Conservation (phyloP, 1,140 invertebrate genomes). For the Tachypleus tridentatus region DNA sequence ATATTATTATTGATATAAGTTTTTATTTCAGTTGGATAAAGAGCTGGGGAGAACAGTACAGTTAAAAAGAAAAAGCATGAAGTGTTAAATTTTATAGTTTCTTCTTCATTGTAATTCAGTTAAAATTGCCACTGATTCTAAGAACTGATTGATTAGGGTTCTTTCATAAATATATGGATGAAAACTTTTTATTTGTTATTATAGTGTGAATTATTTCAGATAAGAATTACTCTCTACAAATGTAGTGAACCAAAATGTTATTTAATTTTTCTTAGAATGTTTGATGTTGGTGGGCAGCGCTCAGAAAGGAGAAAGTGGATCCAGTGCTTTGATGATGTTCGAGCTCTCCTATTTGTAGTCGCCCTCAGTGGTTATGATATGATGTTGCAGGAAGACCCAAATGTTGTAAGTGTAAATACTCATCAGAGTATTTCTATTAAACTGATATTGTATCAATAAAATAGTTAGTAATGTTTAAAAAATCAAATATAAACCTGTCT, state of each 20-base stretch:
- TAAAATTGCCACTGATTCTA: neutral
- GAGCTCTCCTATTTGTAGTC: constrained; percentile 50
- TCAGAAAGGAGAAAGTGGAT: constrained; percentile 46
- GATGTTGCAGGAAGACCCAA: constrained; percentile 34
- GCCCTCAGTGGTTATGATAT: constrained; percentile 47
- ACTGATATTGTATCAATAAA: constrained; percentile 23
- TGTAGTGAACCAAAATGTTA: no score
- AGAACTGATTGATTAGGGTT: constrained; percentile 24
- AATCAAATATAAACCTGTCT: neutral
- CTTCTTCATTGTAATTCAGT: no score
- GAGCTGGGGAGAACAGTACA: no score
- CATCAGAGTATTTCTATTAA: constrained; percentile 11
- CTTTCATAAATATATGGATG: no score
- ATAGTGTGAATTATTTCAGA: no score
- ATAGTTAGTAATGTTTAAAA: neutral
- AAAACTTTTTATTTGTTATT: no score
- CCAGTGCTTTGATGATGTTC: constrained; percentile 51
- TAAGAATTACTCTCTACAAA: no score
- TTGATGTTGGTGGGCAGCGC: constrained; percentile 41
- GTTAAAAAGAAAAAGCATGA: no score
- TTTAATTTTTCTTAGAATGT: constrained; percentile 33
- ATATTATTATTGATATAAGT: no score
- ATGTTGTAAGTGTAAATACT: constrained; percentile 41
- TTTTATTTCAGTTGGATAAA: no score
- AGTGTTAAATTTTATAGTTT: no score